Conservation (phyloP, 2,888 invertebrate species). For the Ischnus inquisitorius region DNA sequence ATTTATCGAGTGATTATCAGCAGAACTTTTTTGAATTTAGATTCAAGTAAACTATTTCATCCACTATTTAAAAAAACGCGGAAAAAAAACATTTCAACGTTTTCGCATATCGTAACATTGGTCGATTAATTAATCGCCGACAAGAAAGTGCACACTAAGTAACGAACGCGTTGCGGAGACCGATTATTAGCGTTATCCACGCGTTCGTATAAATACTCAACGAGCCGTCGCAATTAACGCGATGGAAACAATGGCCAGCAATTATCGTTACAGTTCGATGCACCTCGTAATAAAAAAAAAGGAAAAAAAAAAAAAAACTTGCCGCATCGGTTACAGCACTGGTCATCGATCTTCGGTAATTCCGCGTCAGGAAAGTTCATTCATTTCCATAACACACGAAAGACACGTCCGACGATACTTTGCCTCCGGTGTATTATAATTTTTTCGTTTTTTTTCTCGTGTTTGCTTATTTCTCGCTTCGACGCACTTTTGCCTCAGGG, state of each 20-base stretch:
- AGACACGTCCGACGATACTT: too few species aligned
- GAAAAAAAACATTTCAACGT: not conserved
- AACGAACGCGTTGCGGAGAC: not conserved
- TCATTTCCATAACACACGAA: not conserved
- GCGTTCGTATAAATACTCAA: conserved; percentile 5
- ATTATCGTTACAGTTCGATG: conserved; percentile 67
- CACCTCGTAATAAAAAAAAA: conserved; percentile 46
- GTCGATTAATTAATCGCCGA: conserved; percentile 25
- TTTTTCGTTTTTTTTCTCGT: too few species aligned
- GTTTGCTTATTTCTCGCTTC: too few species aligned
- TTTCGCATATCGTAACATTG: not conserved
- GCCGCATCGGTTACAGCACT: conserved; percentile 52
- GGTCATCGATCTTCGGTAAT: conserved; percentile 54
- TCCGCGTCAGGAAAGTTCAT: conserved; percentile 43
- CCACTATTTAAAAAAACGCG: not conserved
- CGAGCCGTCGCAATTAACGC: conserved; percentile 55
- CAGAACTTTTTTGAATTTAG: too few species aligned
- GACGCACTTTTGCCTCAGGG: too few species aligned
- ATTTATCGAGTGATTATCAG: too few species aligned
- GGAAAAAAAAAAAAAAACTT: conserved; percentile 37
- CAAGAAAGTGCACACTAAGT: conserved; percentile 24
- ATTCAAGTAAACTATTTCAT: too few species aligned
- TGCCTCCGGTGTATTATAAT: too few species aligned
- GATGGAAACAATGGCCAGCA: conserved; percentile 64
- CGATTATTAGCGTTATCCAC: not conserved